Evolutionary conservation across 2,113 vertebrate species (phyloP).

Genomic region (Engraulis encrasicolus): DNA sequence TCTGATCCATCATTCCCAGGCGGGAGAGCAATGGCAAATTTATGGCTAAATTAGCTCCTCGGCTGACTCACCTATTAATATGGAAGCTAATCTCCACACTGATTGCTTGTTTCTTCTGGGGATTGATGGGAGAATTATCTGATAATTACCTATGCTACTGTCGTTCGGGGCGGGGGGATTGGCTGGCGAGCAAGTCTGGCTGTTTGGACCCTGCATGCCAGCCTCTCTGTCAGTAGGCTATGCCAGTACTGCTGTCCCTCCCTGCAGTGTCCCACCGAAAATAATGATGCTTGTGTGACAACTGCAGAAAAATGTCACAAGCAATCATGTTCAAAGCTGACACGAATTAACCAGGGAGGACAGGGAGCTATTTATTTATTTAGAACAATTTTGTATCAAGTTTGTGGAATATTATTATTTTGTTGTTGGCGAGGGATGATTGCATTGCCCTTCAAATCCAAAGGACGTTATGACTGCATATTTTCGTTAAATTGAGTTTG

Average conservation of each 20-base stretch:
- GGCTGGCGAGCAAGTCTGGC: too few species aligned
- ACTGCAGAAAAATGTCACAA: neutral
- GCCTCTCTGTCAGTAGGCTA: too few species aligned
- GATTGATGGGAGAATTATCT: constrained; percentile 47
- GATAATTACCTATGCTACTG: constrained; percentile 36
- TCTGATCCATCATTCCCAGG: constrained; percentile 15
- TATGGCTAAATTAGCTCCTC: constrained; percentile 13
- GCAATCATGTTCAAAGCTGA: neutral
- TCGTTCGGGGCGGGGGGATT: neutral
- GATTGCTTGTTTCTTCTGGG: constrained; percentile 53
- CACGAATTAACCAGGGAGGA: neutral
- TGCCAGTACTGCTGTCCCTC: neutral
- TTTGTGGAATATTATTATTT: neutral
- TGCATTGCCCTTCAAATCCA: too few species aligned
- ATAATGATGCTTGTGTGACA: neutral
- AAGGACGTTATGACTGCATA: too few species aligned
- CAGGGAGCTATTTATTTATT: neutral
- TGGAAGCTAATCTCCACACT: constrained; percentile 44
- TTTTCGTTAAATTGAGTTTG: too few species aligned
- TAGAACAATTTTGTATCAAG: neutral
- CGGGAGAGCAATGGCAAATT: constrained; percentile 25
- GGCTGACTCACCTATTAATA: constrained; percentile 46
- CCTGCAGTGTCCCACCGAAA: neutral
- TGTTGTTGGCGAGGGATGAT: too few species aligned
- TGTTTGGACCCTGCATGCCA: neutral